Conservation (phyloP, 2,113 vertebrate species). For the Chlamydotis undulata region DNA sequence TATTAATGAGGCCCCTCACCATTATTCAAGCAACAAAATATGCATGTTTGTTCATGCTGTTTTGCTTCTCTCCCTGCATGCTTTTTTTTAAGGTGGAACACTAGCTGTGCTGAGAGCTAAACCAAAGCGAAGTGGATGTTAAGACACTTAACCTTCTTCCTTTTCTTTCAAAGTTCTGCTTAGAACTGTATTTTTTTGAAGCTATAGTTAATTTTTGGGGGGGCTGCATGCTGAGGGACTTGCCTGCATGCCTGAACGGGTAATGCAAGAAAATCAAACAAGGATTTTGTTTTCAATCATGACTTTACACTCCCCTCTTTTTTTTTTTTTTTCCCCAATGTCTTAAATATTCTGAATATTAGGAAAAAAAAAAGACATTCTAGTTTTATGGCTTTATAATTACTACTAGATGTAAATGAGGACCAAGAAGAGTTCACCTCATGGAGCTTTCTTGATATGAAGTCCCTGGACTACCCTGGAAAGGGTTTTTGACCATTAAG, state of each 20-base stretch:
- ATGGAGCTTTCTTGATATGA: neutral
- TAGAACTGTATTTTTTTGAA: neutral
- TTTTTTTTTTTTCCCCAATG: neutral
- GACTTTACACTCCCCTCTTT: neutral
- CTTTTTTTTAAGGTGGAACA: neutral
- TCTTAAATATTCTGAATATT: neutral
- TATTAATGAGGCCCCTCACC: neutral
- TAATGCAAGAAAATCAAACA: neutral
- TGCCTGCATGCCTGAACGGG: neutral
- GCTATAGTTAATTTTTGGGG: neutral
- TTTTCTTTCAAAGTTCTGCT: neutral
- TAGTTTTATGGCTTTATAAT: constrained; percentile 18
- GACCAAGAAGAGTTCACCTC: neutral
- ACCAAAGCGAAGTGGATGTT: neutral
- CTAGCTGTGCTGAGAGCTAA: constrained; percentile 11
- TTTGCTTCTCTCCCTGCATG: neutral
- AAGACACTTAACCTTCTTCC: neutral
- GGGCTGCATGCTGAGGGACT: neutral
- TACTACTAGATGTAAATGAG: neutral
- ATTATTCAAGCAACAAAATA: constrained; percentile 21
- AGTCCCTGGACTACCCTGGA: neutral
- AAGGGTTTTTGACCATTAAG: constrained; percentile 10
- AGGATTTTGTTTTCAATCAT: neutral
- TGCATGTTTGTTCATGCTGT: neutral
- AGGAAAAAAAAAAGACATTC: neutral